Evolutionary conservation across 2,113 vertebrate genomes (phyloP), one percentile per base, ranked within the genome.

Genomic region (Pteropus alecto): DNA sequence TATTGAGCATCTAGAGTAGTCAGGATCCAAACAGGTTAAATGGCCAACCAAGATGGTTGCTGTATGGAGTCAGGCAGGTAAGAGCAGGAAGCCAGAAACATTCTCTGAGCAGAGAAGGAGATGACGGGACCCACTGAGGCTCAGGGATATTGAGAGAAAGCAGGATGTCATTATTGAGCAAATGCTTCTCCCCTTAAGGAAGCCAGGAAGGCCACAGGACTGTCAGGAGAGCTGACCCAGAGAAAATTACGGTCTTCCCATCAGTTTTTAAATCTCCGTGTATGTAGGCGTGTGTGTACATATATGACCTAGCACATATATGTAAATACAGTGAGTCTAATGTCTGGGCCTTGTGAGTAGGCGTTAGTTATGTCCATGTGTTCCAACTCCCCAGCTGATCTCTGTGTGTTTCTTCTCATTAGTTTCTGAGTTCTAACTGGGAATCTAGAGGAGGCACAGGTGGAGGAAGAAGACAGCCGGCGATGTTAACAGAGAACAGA

Each of bases 331-430:
- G 38, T n/a, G 71, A 43, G n/a, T 63, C 56, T 73, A 3, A 26
- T 30, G 79, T 71, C 63, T 87, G n/a, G 30, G 68, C 41, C 60
- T 26, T 51, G n/a, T 61, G 54, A 41, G 1, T 7, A 60, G 56
- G 1, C 2, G 24, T 77, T 15, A 24, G 24, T 33, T 41, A 33
- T 70, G 41, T 56, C 65, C n/a, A 21, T 30, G n/a, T 22, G 19
- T n/a, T 68, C 24, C 38, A 15, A 3, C 22, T 33, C 16, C 12
- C 28, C 0, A 0, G 22, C 38, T 22, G 33, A 7, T 11, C 8
- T 54, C n/a, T n/a, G 21, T 54, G 22, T 63, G 33, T 73, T 63
- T 77, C 85, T 48, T 14, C 43, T 82, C 9, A 3, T 51, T 43
- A 48, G 65, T 60, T 9, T 38, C 48, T 70, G 48, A 46, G n/a